These are phyloP conservation scores for Drosophila acutilabella DNA, from an alignment of 2,888 invertebrate species.

Conservation along the genomic window DNA sequence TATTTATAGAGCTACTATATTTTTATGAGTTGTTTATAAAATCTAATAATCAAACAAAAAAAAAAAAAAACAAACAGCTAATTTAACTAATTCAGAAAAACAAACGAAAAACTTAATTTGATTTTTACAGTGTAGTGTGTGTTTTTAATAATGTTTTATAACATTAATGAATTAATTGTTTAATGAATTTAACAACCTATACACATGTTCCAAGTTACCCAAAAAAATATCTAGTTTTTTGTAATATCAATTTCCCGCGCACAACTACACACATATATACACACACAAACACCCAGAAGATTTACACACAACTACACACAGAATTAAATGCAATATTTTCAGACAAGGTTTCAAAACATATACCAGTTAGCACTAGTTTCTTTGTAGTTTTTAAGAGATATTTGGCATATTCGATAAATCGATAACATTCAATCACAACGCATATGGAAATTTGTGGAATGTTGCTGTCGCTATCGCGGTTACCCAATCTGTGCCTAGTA, in stretches of 20 bases:
- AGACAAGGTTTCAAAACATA: conserved; percentile 31
- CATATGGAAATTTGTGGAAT: conserved; percentile 85
- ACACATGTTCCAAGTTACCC: conserved; percentile 80
- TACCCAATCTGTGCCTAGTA: conserved; percentile 86
- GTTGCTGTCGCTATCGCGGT: conserved; percentile 86
- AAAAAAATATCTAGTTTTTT: conserved; percentile 51
- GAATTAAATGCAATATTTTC: conserved; percentile 35
- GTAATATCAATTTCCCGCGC: conserved; percentile 61
- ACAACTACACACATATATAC: conserved; percentile 65
- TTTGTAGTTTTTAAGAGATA: conserved; percentile 47
- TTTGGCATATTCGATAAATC: conserved; percentile 17
- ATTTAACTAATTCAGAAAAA: conserved; percentile 72
- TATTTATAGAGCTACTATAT: conserved; percentile 42
- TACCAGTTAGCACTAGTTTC: conserved; percentile 46
- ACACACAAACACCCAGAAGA: conserved; percentile 60
- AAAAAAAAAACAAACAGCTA: conserved; percentile 65
- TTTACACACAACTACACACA: conserved; percentile 51
- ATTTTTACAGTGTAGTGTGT: conserved; percentile 80
- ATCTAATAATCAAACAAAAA: conserved; percentile 56
- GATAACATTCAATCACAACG: conserved; percentile 60
- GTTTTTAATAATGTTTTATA: conserved; percentile 61
- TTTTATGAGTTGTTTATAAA: conserved; percentile 65
- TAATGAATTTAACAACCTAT: conserved; percentile 77
- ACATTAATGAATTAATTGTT: conserved; percentile 51
- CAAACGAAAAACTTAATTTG: conserved; percentile 42